Percentiles rank a stretch among this genome's conserved stretches.
Evolutionary conservation across 2,888 invertebrate genomes (phyloP).

Genomic region (Drosophila subquinaria): DNA sequence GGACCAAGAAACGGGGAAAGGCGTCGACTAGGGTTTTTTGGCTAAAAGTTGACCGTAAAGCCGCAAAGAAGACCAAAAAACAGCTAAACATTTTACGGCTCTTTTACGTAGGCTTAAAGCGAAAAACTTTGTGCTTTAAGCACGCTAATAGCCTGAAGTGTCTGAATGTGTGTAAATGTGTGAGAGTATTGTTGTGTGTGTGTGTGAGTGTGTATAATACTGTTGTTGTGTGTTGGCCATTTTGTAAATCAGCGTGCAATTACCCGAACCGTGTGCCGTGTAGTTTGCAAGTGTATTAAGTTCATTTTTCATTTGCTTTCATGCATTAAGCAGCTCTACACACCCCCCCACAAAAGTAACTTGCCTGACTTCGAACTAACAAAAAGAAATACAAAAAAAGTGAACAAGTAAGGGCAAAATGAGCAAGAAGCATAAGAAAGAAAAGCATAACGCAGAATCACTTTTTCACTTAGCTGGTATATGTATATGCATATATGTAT

Average conservation of each 20-base stretch:
- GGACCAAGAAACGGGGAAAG: neutral
- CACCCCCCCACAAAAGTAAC: constrained; percentile 23
- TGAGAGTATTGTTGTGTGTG: constrained; percentile 8
- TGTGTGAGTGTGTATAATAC: neutral
- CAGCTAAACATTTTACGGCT: constrained; percentile 54
- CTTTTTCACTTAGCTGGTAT: constrained; percentile 75
- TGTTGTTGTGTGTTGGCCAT: constrained; percentile 46
- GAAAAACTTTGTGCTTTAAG: constrained; percentile 47
- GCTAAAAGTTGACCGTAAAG: constrained; percentile 42
- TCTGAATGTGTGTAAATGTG: neutral
- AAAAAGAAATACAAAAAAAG: constrained; percentile 6
- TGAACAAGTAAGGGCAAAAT: constrained; percentile 9
- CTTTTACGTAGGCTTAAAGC: constrained; percentile 59
- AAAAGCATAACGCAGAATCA: constrained; percentile 71
- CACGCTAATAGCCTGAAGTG: constrained; percentile 53
- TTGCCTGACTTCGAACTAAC: constrained; percentile 35
- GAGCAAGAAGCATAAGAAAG: constrained; percentile 11
- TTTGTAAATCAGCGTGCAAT: constrained; percentile 79
- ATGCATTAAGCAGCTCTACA: constrained; percentile 65
- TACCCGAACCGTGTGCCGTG: constrained; percentile 65
- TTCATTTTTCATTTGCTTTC: constrained; percentile 78
- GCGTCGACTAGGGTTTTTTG: constrained; percentile 1
- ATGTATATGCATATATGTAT: constrained; percentile 39
- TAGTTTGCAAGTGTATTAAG: constrained; percentile 76
- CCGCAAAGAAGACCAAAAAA: constrained; percentile 49